Percentiles rank a stretch among this genome's conserved stretches.
phyloP scores from a whole-genome alignment of 2,113 vertebrate genomes.

The Tinamus guttatus region DNA sequence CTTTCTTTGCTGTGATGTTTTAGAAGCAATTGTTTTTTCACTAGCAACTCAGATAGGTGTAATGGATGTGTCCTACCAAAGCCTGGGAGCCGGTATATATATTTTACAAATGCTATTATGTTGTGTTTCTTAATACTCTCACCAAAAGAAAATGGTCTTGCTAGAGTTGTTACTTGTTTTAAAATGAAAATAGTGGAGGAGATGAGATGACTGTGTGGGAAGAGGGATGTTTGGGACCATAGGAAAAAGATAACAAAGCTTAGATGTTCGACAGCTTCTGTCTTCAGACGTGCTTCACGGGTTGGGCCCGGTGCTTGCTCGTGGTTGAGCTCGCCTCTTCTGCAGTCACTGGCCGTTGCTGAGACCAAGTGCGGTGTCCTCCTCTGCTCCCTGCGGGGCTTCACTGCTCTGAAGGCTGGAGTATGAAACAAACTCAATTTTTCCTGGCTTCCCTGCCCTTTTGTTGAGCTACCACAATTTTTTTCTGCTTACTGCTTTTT shows the following conservation, averaged over 20 bases:
- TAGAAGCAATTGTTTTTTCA: not conserved
- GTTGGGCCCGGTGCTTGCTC: not conserved
- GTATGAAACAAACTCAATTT: not conserved
- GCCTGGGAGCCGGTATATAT: not conserved
- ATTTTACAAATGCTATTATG: not conserved
- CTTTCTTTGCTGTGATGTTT: not conserved
- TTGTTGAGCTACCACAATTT: not conserved
- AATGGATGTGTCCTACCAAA: not conserved
- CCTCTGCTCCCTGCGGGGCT: rapidly evolving
- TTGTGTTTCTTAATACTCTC: not conserved
- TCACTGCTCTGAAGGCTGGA: not conserved
- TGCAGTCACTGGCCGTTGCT: rapidly evolving
- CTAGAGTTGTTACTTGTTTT: not conserved
- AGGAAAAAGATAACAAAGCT: not conserved
- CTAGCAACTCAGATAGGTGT: too few relatives aligned
- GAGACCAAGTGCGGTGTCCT: rapidly evolving
- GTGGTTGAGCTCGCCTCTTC: not conserved
- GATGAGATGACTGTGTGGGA: not conserved
- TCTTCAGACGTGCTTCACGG: not conserved
- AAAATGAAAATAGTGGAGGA: not conserved
- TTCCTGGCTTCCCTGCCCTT: not conserved
- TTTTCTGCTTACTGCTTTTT: not conserved
- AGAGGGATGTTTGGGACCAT: rapidly evolving
- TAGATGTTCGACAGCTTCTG: rapidly evolving
- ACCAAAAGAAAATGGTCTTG: not conserved